Conservation (phyloP, 2,888 invertebrate species). For the Taphrorychus bicolor region DNA sequence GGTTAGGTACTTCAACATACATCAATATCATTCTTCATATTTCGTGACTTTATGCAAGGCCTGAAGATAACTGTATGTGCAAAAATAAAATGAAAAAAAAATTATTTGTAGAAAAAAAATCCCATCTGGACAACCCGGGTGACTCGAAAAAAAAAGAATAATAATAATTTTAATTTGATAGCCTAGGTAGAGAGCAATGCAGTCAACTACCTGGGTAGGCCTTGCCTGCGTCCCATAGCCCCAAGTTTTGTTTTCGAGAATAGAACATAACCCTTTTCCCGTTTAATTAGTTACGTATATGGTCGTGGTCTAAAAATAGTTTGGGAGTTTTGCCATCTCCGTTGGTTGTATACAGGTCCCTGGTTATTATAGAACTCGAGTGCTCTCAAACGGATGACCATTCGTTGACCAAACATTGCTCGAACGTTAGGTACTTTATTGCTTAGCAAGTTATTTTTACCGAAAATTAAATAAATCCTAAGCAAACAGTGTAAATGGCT, state of each 20-base stretch:
- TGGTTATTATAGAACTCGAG: background rate
- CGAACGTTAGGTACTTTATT: constrained; percentile 35
- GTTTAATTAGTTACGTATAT: constrained; percentile 48
- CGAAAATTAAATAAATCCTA: constrained; percentile 39
- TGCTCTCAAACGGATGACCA: constrained; percentile 25
- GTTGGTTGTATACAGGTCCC: too few species aligned
- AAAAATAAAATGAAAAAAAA: too few species aligned
- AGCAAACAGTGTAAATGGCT: constrained; percentile 39
- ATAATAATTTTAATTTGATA: constrained; percentile 38
- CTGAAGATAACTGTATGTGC: too few species aligned
- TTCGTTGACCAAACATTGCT: constrained; percentile 42
- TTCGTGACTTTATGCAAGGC: too few species aligned
- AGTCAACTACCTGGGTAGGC: constrained; percentile 45
- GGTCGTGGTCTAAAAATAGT: constrained; percentile 16
- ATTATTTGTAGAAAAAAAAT: too few species aligned
- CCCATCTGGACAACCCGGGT: constrained; percentile 29
- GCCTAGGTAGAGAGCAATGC: constrained; percentile 38
- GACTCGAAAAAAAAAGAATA: constrained; percentile 18
- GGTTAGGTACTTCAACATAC: too few species aligned
- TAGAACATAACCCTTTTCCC: constrained; percentile 48
- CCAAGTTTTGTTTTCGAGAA: constrained; percentile 52
- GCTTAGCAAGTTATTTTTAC: constrained; percentile 38
- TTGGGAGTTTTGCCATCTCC: background rate
- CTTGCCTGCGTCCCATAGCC: constrained; percentile 27
- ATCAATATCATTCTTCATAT: too few species aligned